phyloP scores from a whole-genome alignment of 23 tunicate species.

The Styela clava region DNA sequence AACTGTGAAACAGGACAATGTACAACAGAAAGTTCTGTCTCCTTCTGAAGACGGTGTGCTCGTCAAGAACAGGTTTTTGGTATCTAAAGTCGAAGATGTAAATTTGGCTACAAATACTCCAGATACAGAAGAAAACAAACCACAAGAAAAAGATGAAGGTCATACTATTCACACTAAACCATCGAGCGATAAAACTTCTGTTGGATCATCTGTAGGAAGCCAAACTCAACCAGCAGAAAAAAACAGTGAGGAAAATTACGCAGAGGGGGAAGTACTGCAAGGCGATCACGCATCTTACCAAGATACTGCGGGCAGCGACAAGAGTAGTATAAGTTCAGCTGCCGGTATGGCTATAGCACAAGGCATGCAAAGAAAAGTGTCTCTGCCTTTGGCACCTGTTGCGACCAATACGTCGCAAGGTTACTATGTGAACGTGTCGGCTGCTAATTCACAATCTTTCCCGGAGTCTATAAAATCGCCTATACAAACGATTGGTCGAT shows the following conservation, averaged over 20 bases:
- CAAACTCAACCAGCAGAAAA: background rate
- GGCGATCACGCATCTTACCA: conserved; percentile 15
- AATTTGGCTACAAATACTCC: background rate
- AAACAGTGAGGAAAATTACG: background rate
- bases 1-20: background rate
- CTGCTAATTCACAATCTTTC: background rate
- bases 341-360: background rate
- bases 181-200: background rate
- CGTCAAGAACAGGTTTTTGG: conserved; percentile 9
- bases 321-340: conserved; percentile 24
- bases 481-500: conserved; percentile 45
- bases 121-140: background rate
- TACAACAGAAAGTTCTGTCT: background rate
- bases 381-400: background rate
- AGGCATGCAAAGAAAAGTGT: background rate
- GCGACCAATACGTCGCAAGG: background rate
- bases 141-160: background rate
- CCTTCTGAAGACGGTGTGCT: background rate
- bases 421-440: background rate
- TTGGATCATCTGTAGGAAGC: background rate
- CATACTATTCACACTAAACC: background rate
- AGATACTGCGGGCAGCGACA: conserved; percentile 27
- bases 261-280: background rate
- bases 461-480: conserved; percentile 30
- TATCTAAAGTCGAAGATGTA: conserved; percentile 20